A percentile compares a stretch with the other conserved stretches of the same genome.
Conservation (phyloP, 2,888 invertebrate species). For the Orthosia cruda region DNA sequence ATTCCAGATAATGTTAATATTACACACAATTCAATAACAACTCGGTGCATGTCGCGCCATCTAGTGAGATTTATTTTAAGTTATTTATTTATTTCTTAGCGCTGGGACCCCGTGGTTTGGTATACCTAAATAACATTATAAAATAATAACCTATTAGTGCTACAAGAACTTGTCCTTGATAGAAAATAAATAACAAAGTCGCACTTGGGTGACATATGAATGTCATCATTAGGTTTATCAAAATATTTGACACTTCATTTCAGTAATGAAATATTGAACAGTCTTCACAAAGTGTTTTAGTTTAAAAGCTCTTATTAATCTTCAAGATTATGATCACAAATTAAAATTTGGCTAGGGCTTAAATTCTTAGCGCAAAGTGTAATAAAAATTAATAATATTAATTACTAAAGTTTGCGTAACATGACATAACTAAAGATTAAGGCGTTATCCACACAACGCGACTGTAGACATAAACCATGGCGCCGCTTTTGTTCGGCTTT, state of each 20-base stretch:
- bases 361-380: slow-evolving; percentile 50
- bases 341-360: slow-evolving; percentile 30
- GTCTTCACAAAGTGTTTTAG: slow-evolving; percentile 23
- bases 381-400: slow-evolving; percentile 57
- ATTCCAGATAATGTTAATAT: too few species aligned
- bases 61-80: too few species aligned
- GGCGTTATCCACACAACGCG: slow-evolving; percentile 63
- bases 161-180: neutral
- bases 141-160: neutral
- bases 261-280: slow-evolving; percentile 25
- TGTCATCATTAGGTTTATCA: slow-evolving; percentile 5
- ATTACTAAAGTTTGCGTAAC: slow-evolving; percentile 56
- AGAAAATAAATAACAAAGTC: neutral
- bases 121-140: too few species aligned
- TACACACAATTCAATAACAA: too few species aligned
- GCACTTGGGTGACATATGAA: slow-evolving; percentile 8
- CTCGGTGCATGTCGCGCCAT: too few species aligned
- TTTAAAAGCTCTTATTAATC: slow-evolving; percentile 39
- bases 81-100: too few species aligned
- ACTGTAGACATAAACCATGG: slow-evolving; percentile 62
- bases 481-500: slow-evolving; percentile 74
- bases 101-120: too few species aligned
- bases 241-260: slow-evolving; percentile 20
- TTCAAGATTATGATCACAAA: slow-evolving; percentile 42
- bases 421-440: slow-evolving; percentile 62